Conservation (phyloP, 2,113 vertebrate species). For the Oceanodroma tethys region DNA sequence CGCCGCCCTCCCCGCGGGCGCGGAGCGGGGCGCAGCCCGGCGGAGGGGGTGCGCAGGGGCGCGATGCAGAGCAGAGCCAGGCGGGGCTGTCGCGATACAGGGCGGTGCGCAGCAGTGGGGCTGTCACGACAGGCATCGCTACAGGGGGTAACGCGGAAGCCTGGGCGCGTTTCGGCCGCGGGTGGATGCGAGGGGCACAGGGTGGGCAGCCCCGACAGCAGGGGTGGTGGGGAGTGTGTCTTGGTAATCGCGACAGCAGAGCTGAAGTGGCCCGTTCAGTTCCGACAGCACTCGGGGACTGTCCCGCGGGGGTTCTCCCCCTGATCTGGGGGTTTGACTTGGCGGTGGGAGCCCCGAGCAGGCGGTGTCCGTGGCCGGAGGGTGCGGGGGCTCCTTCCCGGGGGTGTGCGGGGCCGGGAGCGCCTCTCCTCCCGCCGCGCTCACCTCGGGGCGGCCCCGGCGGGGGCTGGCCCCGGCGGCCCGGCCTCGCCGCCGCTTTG, state of each 20-base stretch:
- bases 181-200: not conserved
- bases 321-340: not conserved
- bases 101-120: not conserved
- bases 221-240: accelerated
- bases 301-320: not conserved
- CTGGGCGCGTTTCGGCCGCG: not conserved
- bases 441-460: not conserved
- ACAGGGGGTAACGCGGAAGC: not conserved
- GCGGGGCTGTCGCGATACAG: not conserved
- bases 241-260: not conserved
- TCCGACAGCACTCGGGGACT: not conserved
- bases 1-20: not conserved
- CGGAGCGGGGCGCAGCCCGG: not conserved
- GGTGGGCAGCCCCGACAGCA: not conserved
- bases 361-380: not conserved
- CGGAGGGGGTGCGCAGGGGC: not conserved
- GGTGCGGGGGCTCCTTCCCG: not conserved
- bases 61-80: not conserved
- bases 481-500: not conserved
- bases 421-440: not conserved
- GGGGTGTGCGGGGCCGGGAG: accelerated
- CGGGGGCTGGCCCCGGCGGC: too few species aligned
- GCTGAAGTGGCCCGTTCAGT: not conserved
- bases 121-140: not conserved
- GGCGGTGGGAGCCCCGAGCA: not conserved